Evolutionary conservation across 2,113 vertebrate species (phyloP).

Genomic region (Eulemur rufifrons): DNA sequence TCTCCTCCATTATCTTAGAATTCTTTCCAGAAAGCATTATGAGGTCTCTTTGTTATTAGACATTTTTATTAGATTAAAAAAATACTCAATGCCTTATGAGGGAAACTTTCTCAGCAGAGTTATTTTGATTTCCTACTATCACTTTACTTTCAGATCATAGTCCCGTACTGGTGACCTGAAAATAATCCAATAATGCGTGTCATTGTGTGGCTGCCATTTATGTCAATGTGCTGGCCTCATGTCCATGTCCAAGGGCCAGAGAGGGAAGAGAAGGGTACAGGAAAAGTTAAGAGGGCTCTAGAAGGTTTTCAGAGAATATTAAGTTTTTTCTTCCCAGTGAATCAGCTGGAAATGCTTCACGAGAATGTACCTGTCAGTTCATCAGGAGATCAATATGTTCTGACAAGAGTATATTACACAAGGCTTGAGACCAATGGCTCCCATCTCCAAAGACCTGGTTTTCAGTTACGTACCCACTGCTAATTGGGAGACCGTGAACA

Average conservation of each 20-base stretch:
- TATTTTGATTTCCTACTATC: not conserved
- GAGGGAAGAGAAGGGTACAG: not conserved
- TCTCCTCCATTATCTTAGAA: not conserved
- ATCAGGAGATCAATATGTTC: not conserved
- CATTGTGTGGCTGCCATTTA: not conserved
- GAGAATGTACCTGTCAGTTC: not conserved
- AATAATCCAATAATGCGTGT: accelerated
- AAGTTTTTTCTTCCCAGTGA: not conserved
- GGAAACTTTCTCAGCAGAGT: not conserved
- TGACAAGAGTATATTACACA: accelerated
- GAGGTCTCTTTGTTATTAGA: not conserved
- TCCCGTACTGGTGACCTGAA: not conserved
- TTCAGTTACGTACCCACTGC: not conserved
- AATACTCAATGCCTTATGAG: not conserved
- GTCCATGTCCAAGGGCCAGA: accelerated
- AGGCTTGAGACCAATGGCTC: not conserved
- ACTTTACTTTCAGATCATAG: not conserved
- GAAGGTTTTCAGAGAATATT: not conserved
- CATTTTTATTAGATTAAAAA: slow-evolving; percentile 44
- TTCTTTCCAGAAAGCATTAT: slow-evolving; percentile 15
- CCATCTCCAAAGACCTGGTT: not conserved
- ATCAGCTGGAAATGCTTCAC: not conserved
- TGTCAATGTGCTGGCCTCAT: not conserved
- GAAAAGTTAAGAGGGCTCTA: not conserved
- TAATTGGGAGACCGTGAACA: not conserved